A percentile compares a stretch with the other conserved stretches of the same genome.
Evolutionary conservation across 2,888 invertebrate genomes (phyloP).

Genomic region (Acleris literana): DNA sequence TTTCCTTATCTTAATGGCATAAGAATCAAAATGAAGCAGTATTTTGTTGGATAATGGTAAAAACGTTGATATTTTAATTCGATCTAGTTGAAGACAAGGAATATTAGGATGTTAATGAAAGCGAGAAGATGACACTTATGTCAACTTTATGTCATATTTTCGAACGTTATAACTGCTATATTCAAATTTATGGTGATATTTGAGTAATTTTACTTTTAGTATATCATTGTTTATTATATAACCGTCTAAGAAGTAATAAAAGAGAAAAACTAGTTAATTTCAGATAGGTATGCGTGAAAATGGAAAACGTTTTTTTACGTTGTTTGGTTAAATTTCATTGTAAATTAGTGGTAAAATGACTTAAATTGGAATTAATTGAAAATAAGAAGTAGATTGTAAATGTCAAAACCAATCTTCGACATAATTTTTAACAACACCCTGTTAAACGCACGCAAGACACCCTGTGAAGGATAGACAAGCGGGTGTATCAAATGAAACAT

Average conservation of each 20-base stretch:
- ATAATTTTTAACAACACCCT: no score
- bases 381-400: no score
- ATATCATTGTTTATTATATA: no score
- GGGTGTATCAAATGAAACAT: no score
- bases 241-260: no score
- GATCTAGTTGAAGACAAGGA: slow-evolving; percentile 17
- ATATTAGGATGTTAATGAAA: slow-evolving; percentile 36
- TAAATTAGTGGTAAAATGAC: no score
- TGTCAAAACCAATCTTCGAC: no score
- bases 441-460: no score
- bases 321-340: no score
- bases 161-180: not conserved
- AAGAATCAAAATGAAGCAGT: not conserved
- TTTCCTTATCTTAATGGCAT: not conserved
- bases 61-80: slow-evolving; percentile 12
- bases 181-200: not conserved
- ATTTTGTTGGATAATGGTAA: slow-evolving; percentile 1
- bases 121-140: slow-evolving; percentile 36
- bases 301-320: not conserved
- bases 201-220: not conserved
- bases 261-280: no score
- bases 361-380: no score
- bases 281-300: not conserved
- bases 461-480: no score
- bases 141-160: slow-evolving; percentile 28